Evolutionary conservation across 2,888 invertebrate species (phyloP), one percentile per base, ranked within the genome.

Genomic region (Trichopria drosophilae): DNA sequence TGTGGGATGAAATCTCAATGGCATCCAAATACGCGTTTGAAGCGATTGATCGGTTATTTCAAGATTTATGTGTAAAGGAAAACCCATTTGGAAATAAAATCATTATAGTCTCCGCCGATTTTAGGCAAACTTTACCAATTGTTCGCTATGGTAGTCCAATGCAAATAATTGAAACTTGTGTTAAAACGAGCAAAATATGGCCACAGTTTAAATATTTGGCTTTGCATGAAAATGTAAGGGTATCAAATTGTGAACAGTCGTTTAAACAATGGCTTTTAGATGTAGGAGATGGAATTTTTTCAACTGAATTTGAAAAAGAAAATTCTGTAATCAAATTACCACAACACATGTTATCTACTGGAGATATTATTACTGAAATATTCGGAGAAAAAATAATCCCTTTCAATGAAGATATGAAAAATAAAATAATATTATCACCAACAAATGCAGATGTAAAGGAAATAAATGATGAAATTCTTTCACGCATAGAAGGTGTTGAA

Each of bases 1-100:
- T 59, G 16, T 49, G 42, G 52, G 58, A 58, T 29, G 58, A 60
- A 50, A 31, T 45, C 7, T 40, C 55, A 3, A 59, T 59, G 57
- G 34, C 44, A 15, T 32, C 54, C 1, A 46, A 42, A 31, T 28
- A 48, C 29, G 53, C 51, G 1, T 44, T 55, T 1, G 29, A 55
- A 10, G 36, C 37, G 6, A 44, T 56, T 4, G 51, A 58, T 31
- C 26, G 24, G 20, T 15, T 40, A 20, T 37, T 56, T 12, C 23
- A 22, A 24, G 42, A 51, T 18, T n/a, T 59, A 28, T 50, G 40
- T 31, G 13, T 42, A 2, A 36, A 26, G 23, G 23, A 52, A 9
- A 9, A 22, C 12, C 15, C 28, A 31, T 40, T 31, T n/a, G n/a
- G n/a, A n/a, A n/a, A n/a, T n/a, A n/a, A n/a, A 18, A 26, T 40